Conservation (phyloP, 2,888 invertebrate genomes). For the Nymphalis urticae region DNA sequence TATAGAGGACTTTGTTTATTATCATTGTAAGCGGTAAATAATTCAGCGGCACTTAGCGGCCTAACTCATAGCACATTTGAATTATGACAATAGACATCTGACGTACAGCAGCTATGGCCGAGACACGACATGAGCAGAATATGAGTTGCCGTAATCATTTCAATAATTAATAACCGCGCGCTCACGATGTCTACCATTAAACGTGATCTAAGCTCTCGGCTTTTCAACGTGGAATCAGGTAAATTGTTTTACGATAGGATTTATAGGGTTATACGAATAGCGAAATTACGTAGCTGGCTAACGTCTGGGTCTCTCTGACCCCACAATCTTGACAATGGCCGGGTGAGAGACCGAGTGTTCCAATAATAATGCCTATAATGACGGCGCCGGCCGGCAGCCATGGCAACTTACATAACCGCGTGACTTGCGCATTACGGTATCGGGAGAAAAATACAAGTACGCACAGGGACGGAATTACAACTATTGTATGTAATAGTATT, state of each 20-base stretch:
- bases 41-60: constrained; percentile 20
- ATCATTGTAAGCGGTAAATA: constrained; percentile 19
- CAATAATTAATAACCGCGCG: constrained; percentile 72
- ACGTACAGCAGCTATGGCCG: constrained; percentile 33
- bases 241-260: constrained; percentile 76
- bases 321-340: constrained; percentile 81
- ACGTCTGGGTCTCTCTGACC: constrained; percentile 70
- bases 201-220: constrained; percentile 60
- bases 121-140: constrained; percentile 52
- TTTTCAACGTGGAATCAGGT: constrained; percentile 51
- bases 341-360: constrained; percentile 65
- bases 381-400: constrained; percentile 71
- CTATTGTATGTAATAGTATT: not conserved
- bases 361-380: constrained; percentile 77
- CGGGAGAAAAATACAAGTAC: constrained; percentile 71
- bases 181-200: constrained; percentile 70
- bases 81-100: constrained; percentile 37
- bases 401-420: constrained; percentile 79
- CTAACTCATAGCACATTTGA: constrained; percentile 28
- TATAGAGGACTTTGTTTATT: constrained; percentile 13
- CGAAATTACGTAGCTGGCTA: constrained; percentile 74
- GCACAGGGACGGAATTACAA: constrained; percentile 43
- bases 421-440: constrained; percentile 81
- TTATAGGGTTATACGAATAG: constrained; percentile 76
- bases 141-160: constrained; percentile 64